Base-by-base conservation (phyloP, 2,113 vertebrate species). In the Phrynosoma platyrhinos region DNA sequence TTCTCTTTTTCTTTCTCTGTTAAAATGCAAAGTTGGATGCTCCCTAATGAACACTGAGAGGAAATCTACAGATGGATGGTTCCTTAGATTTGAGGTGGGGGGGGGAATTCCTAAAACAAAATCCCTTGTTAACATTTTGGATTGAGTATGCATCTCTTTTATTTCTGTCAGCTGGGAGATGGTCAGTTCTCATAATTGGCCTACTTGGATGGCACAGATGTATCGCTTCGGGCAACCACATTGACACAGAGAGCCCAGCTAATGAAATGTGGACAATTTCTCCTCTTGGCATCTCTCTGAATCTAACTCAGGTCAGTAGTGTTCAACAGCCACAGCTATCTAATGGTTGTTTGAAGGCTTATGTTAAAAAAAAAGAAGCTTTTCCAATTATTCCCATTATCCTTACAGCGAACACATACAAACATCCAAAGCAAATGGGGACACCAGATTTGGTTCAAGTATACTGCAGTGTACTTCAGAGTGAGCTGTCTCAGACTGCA, bases 201-300 rank as follows among this genome's bases (percentile, higher is more conserved):
- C 80, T 83, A 58, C 23, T 83, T 78, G 74, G 82, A 55, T 21
- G 47, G 62, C 47, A 75, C 64, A 78, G 75, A 88, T 88, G 80
- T 42, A 83, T 88, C 21, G 75, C 75, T 58, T 27, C 47, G 1
- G 74, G 74, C 42, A 71, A 83, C 69, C 62, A 78, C 21, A 32
- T 58, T 88, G 81, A 78, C 87, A 83, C 40, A 69, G 72, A 69
- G 72, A 83, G 72, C 81, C 76, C 66, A 52, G 75, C 64, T 89
- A 84, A 89, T 58, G 68, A 62, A 47, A 58, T 32, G 55, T 64
- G 52, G 76, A 79, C 82, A 52, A 52, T 58, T 79, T 62, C 27
- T 79, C 87, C 81, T 21, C 84, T 47, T 77, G 81, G 81, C 82
- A 58, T 30, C 9, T 4, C 36, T 27, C 47, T 71, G 47, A 79